A percentile compares a stretch with the other conserved stretches of the same genome.
Conservation (phyloP, 2,797 vertebrate genomes). For the Danio aesculapii region DNA sequence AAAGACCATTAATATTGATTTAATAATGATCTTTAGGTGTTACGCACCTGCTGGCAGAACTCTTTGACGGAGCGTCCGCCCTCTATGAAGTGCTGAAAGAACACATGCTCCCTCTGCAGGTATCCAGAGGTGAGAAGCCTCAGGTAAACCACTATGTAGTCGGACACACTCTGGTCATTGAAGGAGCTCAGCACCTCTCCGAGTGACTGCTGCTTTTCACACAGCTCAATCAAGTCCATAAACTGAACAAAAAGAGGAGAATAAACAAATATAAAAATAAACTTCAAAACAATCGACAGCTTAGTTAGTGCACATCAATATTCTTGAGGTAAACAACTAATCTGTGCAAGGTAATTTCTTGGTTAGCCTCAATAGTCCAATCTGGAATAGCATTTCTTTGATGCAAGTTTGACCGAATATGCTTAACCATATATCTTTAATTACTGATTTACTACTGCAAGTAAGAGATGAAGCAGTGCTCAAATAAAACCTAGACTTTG, state of each 20-base stretch:
- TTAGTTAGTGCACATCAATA: too few relatives aligned
- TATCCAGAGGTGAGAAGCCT: constrained; percentile 94
- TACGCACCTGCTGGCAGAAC: constrained; percentile 92
- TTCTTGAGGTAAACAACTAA: too few relatives aligned
- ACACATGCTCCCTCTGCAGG: constrained; percentile 88
- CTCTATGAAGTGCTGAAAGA: constrained; percentile 95
- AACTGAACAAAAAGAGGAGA: constrained; percentile 76
- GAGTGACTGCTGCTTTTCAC: constrained; percentile 88
- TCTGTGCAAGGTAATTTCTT: too few relatives aligned
- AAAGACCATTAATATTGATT: not conserved
- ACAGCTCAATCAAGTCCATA: constrained; percentile 94
- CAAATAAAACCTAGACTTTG: too few relatives aligned
- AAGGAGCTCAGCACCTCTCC: constrained; percentile 88
- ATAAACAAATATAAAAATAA: not conserved
- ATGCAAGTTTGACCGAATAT: too few relatives aligned
- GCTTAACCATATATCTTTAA: too few relatives aligned
- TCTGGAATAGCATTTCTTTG: too few relatives aligned
- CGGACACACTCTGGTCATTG: constrained; percentile 94
- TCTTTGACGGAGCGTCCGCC: constrained; percentile 94
- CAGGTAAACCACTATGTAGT: constrained; percentile 95
- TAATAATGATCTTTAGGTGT: not conserved
- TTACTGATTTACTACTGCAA: too few relatives aligned
- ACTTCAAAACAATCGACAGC: too few relatives aligned
- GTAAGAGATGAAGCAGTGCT: too few relatives aligned
- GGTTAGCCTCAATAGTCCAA: too few relatives aligned